These are phyloP conservation scores for Lampris incognitus DNA, from an alignment of 2,113 vertebrate species.

Conservation along the genomic window DNA sequence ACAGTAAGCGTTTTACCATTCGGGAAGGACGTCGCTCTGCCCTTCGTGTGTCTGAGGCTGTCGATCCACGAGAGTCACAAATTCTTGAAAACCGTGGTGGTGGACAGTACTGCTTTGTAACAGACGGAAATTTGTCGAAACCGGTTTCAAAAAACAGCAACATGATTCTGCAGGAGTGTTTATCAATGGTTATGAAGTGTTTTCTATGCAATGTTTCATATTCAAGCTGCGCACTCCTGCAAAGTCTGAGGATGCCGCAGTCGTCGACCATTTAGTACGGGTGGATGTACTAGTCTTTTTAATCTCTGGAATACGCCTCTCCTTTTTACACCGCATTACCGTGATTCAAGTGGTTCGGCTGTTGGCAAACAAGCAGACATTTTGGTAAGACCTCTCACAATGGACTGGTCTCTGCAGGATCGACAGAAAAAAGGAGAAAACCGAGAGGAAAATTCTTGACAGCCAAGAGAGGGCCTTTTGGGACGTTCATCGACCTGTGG, in stretches of 20 bases:
- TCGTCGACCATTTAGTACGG: not conserved
- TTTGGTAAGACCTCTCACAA: slow-evolving; percentile 12
- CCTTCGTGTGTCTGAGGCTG: not conserved
- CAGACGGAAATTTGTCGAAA: not conserved
- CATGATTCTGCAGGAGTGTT: too few relatives aligned
- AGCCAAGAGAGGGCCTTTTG: slow-evolving; percentile 99
- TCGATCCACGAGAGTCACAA: too few relatives aligned
- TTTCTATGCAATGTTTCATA: too few relatives aligned
- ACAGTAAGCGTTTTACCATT: not conserved
- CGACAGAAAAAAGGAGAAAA: slow-evolving; percentile 98
- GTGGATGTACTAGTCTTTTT: slow-evolving; percentile 2
- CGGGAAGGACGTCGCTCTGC: not conserved
- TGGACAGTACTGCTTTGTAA: not conserved
- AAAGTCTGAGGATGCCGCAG: too few relatives aligned
- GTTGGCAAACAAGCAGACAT: not conserved
- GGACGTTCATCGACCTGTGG: slow-evolving; percentile 95
- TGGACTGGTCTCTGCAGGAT: slow-evolving; percentile 84
- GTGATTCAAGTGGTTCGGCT: not conserved
- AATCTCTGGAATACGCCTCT: not conserved
- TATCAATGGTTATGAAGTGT: too few relatives aligned
- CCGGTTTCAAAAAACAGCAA: too few relatives aligned
- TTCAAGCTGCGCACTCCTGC: too few relatives aligned
- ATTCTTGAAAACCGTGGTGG: too few relatives aligned
- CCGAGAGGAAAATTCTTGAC: slow-evolving; percentile 97
- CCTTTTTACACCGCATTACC: not conserved